These are phyloP conservation scores for Papilio protenor DNA, from an alignment of 2,888 invertebrate species.

Conservation along the genomic window DNA sequence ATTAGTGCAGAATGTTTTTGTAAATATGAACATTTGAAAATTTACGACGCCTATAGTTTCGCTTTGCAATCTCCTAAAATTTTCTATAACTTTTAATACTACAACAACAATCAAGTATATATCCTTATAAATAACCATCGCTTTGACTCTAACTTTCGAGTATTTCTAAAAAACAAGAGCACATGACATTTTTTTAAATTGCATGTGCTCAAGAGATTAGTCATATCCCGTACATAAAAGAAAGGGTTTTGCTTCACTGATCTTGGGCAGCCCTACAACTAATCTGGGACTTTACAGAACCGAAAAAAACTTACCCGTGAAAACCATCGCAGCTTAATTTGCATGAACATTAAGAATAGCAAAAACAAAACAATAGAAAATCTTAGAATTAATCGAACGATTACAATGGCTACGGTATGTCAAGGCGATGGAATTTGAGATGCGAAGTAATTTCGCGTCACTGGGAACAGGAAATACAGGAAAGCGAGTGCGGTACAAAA, in stretches of 20 bases:
- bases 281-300: conserved; percentile 19
- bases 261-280: background rate
- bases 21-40: too few species aligned
- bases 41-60: too few species aligned
- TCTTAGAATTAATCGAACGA: conserved; percentile 68
- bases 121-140: too few species aligned
- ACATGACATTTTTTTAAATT: too few species aligned
- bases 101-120: too few species aligned
- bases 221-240: background rate
- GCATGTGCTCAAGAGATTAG: background rate
- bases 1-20: too few species aligned
- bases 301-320: conserved; percentile 22
- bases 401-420: conserved; percentile 63
- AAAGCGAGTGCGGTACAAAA: conserved; percentile 59
- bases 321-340: conserved; percentile 47
- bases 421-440: conserved; percentile 66
- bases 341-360: conserved; percentile 50
- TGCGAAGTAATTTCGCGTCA: conserved; percentile 70
- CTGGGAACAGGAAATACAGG: conserved; percentile 79
- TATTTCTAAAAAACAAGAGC: too few species aligned
- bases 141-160: too few species aligned
- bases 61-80: too few species aligned
- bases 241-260: background rate
- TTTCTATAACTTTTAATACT: too few species aligned
- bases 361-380: conserved; percentile 68